A percentile compares a stretch with the other conserved stretches of the same genome.
Conservation (phyloP, 2,113 vertebrate species). For the Phainopepla nitens region DNA sequence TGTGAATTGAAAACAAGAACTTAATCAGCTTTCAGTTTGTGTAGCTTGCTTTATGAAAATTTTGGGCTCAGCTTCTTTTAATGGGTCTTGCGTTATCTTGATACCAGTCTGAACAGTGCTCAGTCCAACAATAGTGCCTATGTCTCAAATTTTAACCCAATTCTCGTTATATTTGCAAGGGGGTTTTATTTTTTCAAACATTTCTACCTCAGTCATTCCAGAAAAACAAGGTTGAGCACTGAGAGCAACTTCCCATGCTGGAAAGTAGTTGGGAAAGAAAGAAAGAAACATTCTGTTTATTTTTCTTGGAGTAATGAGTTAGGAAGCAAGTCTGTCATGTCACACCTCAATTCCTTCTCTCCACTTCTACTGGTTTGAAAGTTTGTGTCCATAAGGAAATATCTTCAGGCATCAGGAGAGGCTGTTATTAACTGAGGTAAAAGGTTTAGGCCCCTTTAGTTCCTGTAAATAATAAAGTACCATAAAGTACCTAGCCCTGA, state of each 20-base stretch:
- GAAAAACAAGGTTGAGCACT: background rate
- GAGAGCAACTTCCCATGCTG: background rate
- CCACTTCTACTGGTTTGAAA: background rate
- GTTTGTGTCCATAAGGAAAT: background rate
- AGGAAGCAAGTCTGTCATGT: background rate
- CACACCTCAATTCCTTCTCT: background rate
- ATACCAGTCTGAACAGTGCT: background rate
- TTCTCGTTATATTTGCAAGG: background rate
- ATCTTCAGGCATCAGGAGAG: background rate
- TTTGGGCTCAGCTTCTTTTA: background rate
- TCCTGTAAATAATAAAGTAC: background rate
- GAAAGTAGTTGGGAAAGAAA: background rate
- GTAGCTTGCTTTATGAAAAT: background rate
- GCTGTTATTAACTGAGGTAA: background rate
- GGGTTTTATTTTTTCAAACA: background rate
- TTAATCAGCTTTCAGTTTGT: background rate
- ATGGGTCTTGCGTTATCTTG: background rate
- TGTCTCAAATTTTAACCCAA: background rate
- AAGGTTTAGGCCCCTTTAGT: background rate
- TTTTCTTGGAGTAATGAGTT: background rate
- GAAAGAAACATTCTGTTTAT: background rate
- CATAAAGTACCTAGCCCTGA: background rate
- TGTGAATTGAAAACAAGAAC: background rate
- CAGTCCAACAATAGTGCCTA: background rate
- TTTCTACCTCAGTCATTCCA: background rate